phyloP scores from a whole-genome alignment of 2,113 vertebrate species.

The Chroicocephalus ridibundus region DNA sequence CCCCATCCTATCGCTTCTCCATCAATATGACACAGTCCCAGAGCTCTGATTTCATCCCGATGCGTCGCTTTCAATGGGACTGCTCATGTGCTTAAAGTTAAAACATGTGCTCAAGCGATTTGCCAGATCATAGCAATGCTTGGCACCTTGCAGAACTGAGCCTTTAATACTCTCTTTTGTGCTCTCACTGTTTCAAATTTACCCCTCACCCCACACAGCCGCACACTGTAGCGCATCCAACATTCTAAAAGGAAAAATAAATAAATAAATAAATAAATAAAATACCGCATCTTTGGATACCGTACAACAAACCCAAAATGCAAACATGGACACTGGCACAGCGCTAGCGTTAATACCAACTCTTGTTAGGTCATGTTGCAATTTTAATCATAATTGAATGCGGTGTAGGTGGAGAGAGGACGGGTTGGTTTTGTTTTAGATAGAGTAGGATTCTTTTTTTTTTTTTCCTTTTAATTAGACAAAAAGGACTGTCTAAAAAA shows the following conservation, averaged over 20 bases:
- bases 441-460: not conserved
- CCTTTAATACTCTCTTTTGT: slow-evolving; percentile 68
- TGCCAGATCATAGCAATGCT: slow-evolving; percentile 63
- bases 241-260: not conserved
- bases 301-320: slow-evolving; percentile 46
- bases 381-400: slow-evolving; percentile 68
- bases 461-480: slow-evolving; percentile 15
- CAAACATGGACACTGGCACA: slow-evolving; percentile 61
- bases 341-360: not conserved
- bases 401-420: slow-evolving; percentile 42
- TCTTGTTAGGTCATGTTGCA: slow-evolving; percentile 68
- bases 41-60: slow-evolving; percentile 59
- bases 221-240: slow-evolving; percentile 42
- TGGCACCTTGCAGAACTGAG: slow-evolving; percentile 69
- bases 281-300: slow-evolving; percentile 44
- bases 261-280: not conserved
- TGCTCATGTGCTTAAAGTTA: slow-evolving; percentile 68
- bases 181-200: slow-evolving; percentile 61
- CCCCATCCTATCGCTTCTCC: slow-evolving; percentile 42
- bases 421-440: slow-evolving; percentile 51
- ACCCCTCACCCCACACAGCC: slow-evolving; percentile 62
- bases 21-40: slow-evolving; percentile 49
- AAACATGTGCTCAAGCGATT: slow-evolving; percentile 66
- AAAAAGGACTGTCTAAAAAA: slow-evolving; percentile 4
- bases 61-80: slow-evolving; percentile 42